Base-by-base conservation (phyloP, 2,797 vertebrate genomes). In the Premnoplex brunnescens region DNA sequence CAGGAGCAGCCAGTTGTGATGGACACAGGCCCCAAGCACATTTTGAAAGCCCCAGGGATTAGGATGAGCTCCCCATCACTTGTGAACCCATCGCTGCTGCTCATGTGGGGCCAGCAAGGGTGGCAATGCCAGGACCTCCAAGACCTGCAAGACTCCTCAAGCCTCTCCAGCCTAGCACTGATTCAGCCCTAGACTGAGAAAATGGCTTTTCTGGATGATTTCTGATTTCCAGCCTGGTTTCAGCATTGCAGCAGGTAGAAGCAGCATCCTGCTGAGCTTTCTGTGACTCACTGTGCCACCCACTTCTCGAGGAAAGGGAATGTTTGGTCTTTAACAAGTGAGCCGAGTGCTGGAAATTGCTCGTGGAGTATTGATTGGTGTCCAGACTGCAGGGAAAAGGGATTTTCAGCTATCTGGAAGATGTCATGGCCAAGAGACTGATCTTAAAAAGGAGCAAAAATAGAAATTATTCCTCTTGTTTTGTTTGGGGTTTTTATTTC, bases 361-460 rank as follows among this genome's bases (percentile, higher is more conserved):
- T 92, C 48, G n/a, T 94, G 92, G 94, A 74, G 58, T 93, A 97
- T 97, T 89, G 95, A 96, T 94, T 88, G 56, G 86, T 89, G 85
- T 54, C 86, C 89, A 55, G 82, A 64, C 89, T 92, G 85, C 75
- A 66, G 79, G 68, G 91, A 96, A 77, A 96, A 80, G 86, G 95
- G 93, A 92, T 96, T 96, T 93, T 92, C 93, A 84, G 75, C 93
- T 96, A 85, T 62, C 75, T 72, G 78, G 75, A 84, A 88, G 95
- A 94, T 74, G 75, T 67, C 63, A n/a, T 73, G 73, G 68, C 58
- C 3, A 2, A 24, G 88, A 91, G 72, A 72, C 84, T 34, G 81
- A 68, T 60, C 75, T 78, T 74, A 80, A 68, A 83, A 72, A 5
- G 1, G 34, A 89, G 73, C 84, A 92, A 60, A 90, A 93, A 54